phyloP scores from a whole-genome alignment of 2,888 invertebrate genomes.

The Ectemnius lituratus region DNA sequence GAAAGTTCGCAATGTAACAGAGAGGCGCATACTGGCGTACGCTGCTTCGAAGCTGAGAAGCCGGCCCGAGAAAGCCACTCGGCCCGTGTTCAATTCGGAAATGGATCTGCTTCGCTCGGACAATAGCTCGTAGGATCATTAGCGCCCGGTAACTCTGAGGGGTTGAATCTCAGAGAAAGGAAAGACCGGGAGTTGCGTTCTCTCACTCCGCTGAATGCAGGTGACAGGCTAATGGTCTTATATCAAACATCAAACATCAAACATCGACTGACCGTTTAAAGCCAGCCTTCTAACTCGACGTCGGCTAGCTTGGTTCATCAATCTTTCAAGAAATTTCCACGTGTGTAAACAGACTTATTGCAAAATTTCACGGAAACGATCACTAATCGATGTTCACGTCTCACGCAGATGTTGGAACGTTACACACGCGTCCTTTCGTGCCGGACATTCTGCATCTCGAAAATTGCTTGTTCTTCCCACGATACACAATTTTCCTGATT shows the following conservation, averaged over 20 bases:
- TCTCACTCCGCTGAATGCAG: conserved; percentile 44
- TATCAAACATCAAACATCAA: conserved; percentile 64
- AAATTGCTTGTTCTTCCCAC: no score
- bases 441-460: no score
- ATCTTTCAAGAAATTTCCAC: conserved; percentile 70
- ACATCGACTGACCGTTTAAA: conserved; percentile 68
- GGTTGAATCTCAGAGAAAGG: conserved; percentile 18
- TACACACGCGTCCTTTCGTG: no score
- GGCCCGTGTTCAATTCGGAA: conserved; percentile 10
- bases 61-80: background rate
- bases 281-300: conserved; percentile 53
- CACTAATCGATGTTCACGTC: conserved; percentile 38
- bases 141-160: conserved; percentile 41
- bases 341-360: conserved; percentile 71
- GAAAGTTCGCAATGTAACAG: background rate
- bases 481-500: no score
- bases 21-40: background rate
- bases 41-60: background rate
- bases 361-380: conserved; percentile 55
- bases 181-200: conserved; percentile 38
- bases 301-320: conserved; percentile 59
- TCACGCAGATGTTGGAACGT: conserved; percentile 57
- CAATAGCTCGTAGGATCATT: conserved; percentile 54
- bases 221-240: conserved; percentile 69
- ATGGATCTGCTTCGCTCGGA: conserved; percentile 39